Conservation (phyloP, 2,888 invertebrate species). For the Paralinhomoeus sp. region DNA sequence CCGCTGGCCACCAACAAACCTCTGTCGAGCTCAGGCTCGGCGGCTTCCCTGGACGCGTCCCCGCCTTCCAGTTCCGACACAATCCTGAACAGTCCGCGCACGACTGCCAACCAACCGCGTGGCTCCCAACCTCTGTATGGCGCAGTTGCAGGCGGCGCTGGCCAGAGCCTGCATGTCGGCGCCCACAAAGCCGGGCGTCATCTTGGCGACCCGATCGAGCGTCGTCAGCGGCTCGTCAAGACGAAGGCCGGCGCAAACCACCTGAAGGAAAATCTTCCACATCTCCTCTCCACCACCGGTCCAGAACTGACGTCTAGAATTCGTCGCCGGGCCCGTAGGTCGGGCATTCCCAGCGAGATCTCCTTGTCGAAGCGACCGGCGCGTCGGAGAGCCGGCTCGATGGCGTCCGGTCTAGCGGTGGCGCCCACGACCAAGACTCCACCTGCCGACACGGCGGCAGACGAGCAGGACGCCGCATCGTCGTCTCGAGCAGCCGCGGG, state of each 20-base stretch:
- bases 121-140: conserved; percentile 43
- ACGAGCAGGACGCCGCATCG: too few species aligned
- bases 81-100: too few species aligned
- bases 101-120: not conserved
- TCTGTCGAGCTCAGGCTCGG: too few species aligned
- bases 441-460: too few species aligned
- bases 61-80: too few species aligned
- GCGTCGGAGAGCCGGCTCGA: conserved; percentile 72
- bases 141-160: conserved; percentile 63
- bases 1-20: too few species aligned
- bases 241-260: too few species aligned
- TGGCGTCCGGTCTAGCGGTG: conserved; percentile 67
- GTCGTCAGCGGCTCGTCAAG: too few species aligned
- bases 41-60: too few species aligned
- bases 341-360: conserved; percentile 75
- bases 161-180: conserved; percentile 68
- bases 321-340: conserved; percentile 44
- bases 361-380: conserved; percentile 83
- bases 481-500: too few species aligned
- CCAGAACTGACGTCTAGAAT: conserved; percentile 17
- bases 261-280: conserved; percentile 14
- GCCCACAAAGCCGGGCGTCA: conserved; percentile 85
- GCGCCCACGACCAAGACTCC: conserved; percentile 70
- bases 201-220: conserved; percentile 48
- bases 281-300: not conserved